These are phyloP conservation scores for Schrankia costaestrigalis DNA, from an alignment of 2,888 invertebrate genomes.

Conservation along the genomic window DNA sequence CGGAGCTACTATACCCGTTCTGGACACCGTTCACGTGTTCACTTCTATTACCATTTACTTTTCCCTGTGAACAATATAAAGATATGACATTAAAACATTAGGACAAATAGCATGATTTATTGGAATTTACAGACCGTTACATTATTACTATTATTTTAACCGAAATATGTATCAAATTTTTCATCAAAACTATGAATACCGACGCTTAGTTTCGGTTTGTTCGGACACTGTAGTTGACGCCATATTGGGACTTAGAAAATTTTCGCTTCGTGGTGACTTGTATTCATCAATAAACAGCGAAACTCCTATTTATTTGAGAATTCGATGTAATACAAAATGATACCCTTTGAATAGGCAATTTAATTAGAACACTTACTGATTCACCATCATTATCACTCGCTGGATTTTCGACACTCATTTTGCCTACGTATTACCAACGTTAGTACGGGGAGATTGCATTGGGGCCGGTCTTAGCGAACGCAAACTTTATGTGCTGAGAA, in stretches of 20 bases:
- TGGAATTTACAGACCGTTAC: slow-evolving; percentile 10
- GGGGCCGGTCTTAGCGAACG: slow-evolving; percentile 55
- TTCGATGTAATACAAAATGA: slow-evolving; percentile 28
- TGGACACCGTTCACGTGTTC: slow-evolving; percentile 89
- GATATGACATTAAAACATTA: slow-evolving; percentile 17
- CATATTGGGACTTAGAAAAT: slow-evolving; percentile 91
- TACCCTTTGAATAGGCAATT: slow-evolving; percentile 27
- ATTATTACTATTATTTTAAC: slow-evolving; percentile 2
- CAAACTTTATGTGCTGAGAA: slow-evolving; percentile 82
- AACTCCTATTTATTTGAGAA: slow-evolving; percentile 19
- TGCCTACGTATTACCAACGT: slow-evolving; percentile 75
- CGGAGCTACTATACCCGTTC: slow-evolving; percentile 84
- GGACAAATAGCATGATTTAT: slow-evolving; percentile 14
- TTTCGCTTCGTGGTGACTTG: slow-evolving; percentile 69
- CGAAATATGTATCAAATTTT: slow-evolving; percentile 9
- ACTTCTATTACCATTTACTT: slow-evolving; percentile 78
- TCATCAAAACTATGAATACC: slow-evolving; percentile 32
- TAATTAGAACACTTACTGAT: slow-evolving; percentile 78
- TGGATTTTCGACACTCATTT: slow-evolving; percentile 85
- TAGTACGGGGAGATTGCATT: slow-evolving; percentile 61
- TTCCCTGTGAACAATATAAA: slow-evolving; percentile 55
- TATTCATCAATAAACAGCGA: slow-evolving; percentile 75
- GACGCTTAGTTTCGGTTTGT: slow-evolving; percentile 65
- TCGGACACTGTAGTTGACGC: slow-evolving; percentile 88
- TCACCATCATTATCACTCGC: slow-evolving; percentile 79